phyloP scores from a whole-genome alignment of 2,797 vertebrate genomes.

The Sciurus vulgaris region DNA sequence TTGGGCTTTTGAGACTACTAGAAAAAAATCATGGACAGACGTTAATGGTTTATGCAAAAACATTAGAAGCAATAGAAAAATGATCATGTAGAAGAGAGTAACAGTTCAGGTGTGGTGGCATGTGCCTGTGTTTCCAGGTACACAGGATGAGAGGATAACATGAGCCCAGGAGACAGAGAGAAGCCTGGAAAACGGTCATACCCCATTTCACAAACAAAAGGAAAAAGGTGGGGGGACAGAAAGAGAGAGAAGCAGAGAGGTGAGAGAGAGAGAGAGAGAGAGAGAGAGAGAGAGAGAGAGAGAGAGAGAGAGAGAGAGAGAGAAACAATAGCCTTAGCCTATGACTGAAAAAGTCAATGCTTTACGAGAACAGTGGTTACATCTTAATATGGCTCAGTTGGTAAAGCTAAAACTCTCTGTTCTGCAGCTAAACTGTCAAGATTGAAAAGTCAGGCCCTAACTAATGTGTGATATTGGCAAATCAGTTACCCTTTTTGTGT shows the following conservation, averaged over 20 bases:
- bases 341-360: neutral
- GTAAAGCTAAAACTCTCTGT: neutral
- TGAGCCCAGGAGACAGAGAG: neutral
- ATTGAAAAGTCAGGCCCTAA: neutral
- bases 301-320: neutral
- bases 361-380: neutral
- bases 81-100: neutral
- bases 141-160: neutral
- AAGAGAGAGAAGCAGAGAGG: no score
- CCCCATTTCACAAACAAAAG: neutral
- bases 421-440: neutral
- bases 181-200: neutral
- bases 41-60: conserved; percentile 27
- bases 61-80: conserved; percentile 20
- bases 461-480: neutral
- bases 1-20: neutral
- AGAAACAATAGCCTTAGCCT: neutral
- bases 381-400: neutral
- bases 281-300: no score
- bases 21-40: neutral
- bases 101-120: neutral
- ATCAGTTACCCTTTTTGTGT: neutral
- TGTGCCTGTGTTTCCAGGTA: neutral
- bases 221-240: no score
- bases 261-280: no score